Conservation (phyloP, 2,113 vertebrate species). For the Sceloporus undulatus region DNA sequence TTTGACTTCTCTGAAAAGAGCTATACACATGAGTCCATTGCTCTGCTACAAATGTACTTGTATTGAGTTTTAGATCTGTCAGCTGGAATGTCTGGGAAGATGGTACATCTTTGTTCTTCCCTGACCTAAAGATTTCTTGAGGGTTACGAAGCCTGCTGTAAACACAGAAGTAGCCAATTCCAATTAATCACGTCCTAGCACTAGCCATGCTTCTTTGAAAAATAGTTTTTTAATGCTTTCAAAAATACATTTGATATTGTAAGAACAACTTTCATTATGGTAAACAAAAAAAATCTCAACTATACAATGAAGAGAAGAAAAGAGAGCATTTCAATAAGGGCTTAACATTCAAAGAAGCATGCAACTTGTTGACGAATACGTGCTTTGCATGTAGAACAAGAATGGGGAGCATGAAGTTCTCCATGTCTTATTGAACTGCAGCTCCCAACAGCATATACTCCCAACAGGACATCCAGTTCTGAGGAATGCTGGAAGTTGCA, state of each 20-base stretch:
- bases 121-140: neutral
- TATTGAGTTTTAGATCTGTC: neutral
- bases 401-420: neutral
- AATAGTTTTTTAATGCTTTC: neutral
- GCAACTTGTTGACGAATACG: neutral
- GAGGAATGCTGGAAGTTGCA: no score
- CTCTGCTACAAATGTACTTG: neutral
- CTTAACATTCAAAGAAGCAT: neutral
- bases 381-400: neutral
- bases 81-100: neutral
- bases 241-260: neutral
- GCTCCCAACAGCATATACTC: no score
- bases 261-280: no score
- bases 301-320: neutral
- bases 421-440: no score
- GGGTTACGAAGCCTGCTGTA: neutral
- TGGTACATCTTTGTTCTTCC: neutral
- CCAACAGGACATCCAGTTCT: no score
- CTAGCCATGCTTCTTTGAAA: neutral
- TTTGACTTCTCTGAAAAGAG: neutral
- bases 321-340: neutral
- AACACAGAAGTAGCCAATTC: neutral
- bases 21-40: no score
- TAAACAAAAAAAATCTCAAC: no score
- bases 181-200: neutral